Evolutionary conservation across 2,797 vertebrate genomes (phyloP), one percentile per base, ranked within the genome.

Genomic region (Acipenser ruthenus): DNA sequence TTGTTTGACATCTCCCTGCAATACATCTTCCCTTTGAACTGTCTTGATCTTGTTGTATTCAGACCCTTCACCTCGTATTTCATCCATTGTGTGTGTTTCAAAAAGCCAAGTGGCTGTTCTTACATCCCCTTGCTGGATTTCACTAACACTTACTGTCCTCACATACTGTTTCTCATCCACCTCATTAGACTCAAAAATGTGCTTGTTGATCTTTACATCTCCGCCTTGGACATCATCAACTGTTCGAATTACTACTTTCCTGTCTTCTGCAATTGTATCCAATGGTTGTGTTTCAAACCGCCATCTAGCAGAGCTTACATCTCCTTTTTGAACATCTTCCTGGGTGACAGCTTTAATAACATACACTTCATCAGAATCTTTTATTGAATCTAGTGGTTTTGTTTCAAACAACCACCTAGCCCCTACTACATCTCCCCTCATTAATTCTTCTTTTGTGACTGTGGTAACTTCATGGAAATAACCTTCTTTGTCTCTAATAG

Each of bases 401-500:
- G 95, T 97, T 90, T 96, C 95, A 89, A 97, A 97, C 78, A 96
- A 76, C 95, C 95, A 97, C 10, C 91, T 90, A 8, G 93, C 89
- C 62, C 92, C 92, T 10, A 93, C 75, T 2, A 97, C 95, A 81
- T 97, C 91, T 64, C 93, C 94, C 10, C 87, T 85, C 65, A 88
- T 87, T n/a, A 93, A 85, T 65, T 96, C 94, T 77, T 97, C 92
- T 51, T 94, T 96, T 71, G 92, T 94, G 67, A 97, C 91, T 53
- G 93, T 97, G 63, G 93, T 96, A 53, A 97, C 93, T 81, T 97
- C 93, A 10, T 96, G 94, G 75, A 91, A 96, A 82, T 86, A 79
- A 0, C 95, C 95, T 77, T 94, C 92, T 80, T 86, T 88, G 83
- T 97, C 95, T 77, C 89, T 91, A 75, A 97, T 94, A 62, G 95